These are phyloP conservation scores for Dolichopus griseipennis DNA, from an alignment of 2,888 invertebrate genomes.

Conservation along the genomic window DNA sequence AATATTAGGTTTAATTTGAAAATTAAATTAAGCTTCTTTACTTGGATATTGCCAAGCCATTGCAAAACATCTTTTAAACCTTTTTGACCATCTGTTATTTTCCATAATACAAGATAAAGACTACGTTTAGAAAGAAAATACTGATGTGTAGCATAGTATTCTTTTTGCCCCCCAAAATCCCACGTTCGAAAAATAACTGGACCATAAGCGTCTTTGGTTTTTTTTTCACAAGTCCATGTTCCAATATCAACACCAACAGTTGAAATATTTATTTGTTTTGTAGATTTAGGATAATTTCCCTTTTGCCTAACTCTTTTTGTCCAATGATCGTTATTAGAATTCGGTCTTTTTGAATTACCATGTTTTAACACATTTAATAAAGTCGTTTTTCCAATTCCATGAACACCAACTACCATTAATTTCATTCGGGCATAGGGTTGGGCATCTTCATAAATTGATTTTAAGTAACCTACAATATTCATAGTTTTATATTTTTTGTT, in stretches of 20 bases:
- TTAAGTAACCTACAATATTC: slow-evolving; percentile 84
- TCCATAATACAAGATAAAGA: slow-evolving; percentile 92
- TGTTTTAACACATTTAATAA: slow-evolving; percentile 78
- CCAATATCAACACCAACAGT: slow-evolving; percentile 98
- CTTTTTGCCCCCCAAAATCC: slow-evolving; percentile 98
- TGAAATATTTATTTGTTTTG: slow-evolving; percentile 74
- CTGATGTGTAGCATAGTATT: slow-evolving; percentile 97
- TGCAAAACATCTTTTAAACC: slow-evolving; percentile 85
- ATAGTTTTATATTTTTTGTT: slow-evolving; percentile 90
- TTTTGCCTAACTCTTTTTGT: slow-evolving; percentile 91
- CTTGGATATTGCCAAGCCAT: slow-evolving; percentile 90
- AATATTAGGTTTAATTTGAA: neutral
- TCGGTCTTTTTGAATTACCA: slow-evolving; percentile 66
- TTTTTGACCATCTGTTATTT: slow-evolving; percentile 80
- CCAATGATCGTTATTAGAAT: slow-evolving; percentile 66
- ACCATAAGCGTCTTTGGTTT: slow-evolving; percentile 65
- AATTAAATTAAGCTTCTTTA: slow-evolving; percentile 14
- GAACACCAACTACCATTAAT: slow-evolving; percentile 89
- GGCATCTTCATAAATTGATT: slow-evolving; percentile 80
- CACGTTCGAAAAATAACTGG: slow-evolving; percentile 90
- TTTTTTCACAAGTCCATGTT: slow-evolving; percentile 86
- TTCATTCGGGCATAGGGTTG: slow-evolving; percentile 91
- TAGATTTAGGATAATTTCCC: slow-evolving; percentile 64
- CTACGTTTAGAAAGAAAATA: slow-evolving; percentile 94
- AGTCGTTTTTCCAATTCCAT: slow-evolving; percentile 82